Conservation (phyloP, 2,888 invertebrate genomes). For the Tipula confusa region DNA sequence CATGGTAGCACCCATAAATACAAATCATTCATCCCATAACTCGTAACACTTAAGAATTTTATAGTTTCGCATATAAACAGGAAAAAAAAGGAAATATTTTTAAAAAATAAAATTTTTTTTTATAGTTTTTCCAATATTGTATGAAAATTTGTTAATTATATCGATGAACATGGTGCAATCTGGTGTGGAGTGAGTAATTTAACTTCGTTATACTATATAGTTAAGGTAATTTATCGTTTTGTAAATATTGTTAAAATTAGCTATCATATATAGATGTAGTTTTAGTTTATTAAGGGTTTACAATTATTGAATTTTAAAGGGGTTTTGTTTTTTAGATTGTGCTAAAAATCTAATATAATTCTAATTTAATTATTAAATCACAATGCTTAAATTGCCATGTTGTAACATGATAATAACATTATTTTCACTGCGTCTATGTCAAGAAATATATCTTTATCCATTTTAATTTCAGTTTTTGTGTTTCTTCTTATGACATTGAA, state of each 20-base stretch:
- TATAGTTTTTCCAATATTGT: conserved; percentile 9
- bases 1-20: background rate
- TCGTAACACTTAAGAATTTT: background rate
- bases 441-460: background rate
- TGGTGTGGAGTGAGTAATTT: background rate
- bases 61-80: background rate
- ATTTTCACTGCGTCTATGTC: background rate
- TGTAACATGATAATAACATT: background rate
- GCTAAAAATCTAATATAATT: background rate
- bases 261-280: conserved; percentile 10
- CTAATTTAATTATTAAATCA: background rate
- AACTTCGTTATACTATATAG: background rate
- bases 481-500: background rate
- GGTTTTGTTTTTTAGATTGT: background rate
- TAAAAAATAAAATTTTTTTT: background rate
- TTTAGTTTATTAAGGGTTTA: background rate
- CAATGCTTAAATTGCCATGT: background rate
- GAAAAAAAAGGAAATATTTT: background rate
- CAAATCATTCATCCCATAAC: background rate
- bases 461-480: background rate
- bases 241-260: background rate
- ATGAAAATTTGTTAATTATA: background rate
- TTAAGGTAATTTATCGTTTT: background rate
- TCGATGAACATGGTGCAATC: background rate
- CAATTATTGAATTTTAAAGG: background rate